These are phyloP conservation scores for Panagrolaimus sp. DNA, from an alignment of 1,140 invertebrate genomes.

Conservation along the genomic window DNA sequence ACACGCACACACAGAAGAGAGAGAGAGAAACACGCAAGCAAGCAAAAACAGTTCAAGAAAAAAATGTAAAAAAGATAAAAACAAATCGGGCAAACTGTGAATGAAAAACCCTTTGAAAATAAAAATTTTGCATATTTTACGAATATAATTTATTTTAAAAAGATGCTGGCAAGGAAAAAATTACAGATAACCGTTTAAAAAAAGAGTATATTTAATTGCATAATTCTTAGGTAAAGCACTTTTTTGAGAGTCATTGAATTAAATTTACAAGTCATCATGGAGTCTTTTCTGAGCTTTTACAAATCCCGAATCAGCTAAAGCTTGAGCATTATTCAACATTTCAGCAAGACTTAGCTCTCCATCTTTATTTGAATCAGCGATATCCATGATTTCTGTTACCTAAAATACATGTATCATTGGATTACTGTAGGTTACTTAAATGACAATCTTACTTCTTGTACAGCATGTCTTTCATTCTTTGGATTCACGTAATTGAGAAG, in stretches of 20 bases:
- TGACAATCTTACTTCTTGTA: slow-evolving; percentile 24
- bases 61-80: no score
- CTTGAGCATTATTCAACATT: slow-evolving; percentile 24
- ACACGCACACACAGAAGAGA: no score
- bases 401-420: not conserved
- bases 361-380: slow-evolving; percentile 34
- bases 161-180: no score
- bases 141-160: no score
- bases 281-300: slow-evolving; percentile 27
- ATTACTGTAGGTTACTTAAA: not conserved
- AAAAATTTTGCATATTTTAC: no score
- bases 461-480: slow-evolving; percentile 28
- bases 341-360: slow-evolving; percentile 30
- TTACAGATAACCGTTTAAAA: no score
- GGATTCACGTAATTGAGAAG: slow-evolving; percentile 33
- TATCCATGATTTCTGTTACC: slow-evolving; percentile 30
- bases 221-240: no score
- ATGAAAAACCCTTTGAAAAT: no score
- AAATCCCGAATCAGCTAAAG: slow-evolving; percentile 26
- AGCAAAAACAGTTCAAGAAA: no score
- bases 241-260: not conserved
- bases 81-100: no score
- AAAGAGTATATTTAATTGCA: no score
- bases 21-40: no score
- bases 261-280: slow-evolving; percentile 37